Evolutionary conservation across 2,113 vertebrate genomes (phyloP), one percentile per base, ranked within the genome.

Genomic region (Sceloporus tristichus): DNA sequence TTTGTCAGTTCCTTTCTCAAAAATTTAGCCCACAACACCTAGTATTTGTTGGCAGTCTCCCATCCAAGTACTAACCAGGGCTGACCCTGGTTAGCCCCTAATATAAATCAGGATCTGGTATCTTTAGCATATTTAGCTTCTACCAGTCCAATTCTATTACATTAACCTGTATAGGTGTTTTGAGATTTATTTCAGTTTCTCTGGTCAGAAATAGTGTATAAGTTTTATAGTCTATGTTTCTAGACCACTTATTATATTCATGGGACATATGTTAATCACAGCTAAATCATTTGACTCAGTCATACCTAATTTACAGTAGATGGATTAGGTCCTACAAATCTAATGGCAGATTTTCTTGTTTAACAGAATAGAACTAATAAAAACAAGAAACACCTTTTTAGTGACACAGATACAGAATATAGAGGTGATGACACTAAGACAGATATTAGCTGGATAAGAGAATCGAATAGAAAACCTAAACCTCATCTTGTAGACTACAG

Each of bases 351-450:
- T 34, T 14, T 29, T 70, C 74, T 73, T 54, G 74, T 88, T 92
- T 89, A 85, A 29, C 71, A 97, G 97, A 62, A 87, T 29, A 90
- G 42, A 93, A 94, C 42, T 90, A 93, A 84, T 78, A 77, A 92
- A 90, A 95, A 91, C 75, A 98, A 96, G 92, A 98, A 97, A 91
- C 96, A 98, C 92, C 95, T 98, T 79, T 99, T 99, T 79, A 99
- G 98, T 96, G 98, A 99, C 93, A 97, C 97, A 84, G 98, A 99
- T 84, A 97, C 97, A 81, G 98, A 99, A 82, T 89, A 89, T 87
- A 95, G 59, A 90, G 97, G 90, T 71, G 98, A 98, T 74, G 96
- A 96, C 70, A 95, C 87, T 89, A 97, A 94, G 91, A 97, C 97
- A 25, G 96, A 97, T 16, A 23, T 98, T 74, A 99, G 98, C 90